Evolutionary conservation across 2,797 vertebrate species (phyloP).

Genomic region (Cossypha niveicapilla): DNA sequence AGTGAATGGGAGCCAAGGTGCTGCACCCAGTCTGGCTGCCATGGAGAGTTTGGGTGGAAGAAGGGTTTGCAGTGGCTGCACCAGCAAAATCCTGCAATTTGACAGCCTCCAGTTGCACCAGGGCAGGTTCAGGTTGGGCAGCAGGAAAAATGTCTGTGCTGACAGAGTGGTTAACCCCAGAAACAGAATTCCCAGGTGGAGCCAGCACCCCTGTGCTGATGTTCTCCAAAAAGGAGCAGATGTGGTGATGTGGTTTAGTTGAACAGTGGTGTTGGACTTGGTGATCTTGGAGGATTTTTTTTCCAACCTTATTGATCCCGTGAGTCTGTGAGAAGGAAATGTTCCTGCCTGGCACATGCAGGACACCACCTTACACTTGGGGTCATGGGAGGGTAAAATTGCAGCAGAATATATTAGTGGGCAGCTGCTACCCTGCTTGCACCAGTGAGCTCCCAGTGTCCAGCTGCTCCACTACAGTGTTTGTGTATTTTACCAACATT

Average conservation of each 20-base stretch:
- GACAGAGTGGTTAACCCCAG: neutral
- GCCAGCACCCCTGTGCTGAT: neutral
- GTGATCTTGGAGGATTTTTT: neutral
- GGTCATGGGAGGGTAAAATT: neutral
- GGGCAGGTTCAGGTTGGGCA: neutral
- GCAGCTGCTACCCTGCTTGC: neutral
- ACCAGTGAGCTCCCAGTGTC: neutral
- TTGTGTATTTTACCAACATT: neutral
- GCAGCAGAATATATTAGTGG: neutral
- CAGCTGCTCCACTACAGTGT: fast-evolving
- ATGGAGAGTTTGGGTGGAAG: fast-evolving
- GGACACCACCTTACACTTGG: neutral
- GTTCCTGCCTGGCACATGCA: neutral
- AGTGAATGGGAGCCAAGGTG: fast-evolving
- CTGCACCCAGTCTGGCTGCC: fast-evolving
- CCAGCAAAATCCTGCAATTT: neutral
- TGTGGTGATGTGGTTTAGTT: neutral
- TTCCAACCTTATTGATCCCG: neutral
- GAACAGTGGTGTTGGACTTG: neutral
- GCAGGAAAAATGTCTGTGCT: neutral
- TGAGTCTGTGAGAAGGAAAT: neutral
- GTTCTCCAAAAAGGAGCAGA: fast-evolving
- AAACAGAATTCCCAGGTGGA: neutral
- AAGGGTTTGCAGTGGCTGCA: neutral
- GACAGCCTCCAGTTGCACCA: no score